Evolutionary conservation across 1,140 invertebrate genomes (phyloP), one percentile per base, ranked within the genome.

Genomic region (Drosophila biarmipes): DNA sequence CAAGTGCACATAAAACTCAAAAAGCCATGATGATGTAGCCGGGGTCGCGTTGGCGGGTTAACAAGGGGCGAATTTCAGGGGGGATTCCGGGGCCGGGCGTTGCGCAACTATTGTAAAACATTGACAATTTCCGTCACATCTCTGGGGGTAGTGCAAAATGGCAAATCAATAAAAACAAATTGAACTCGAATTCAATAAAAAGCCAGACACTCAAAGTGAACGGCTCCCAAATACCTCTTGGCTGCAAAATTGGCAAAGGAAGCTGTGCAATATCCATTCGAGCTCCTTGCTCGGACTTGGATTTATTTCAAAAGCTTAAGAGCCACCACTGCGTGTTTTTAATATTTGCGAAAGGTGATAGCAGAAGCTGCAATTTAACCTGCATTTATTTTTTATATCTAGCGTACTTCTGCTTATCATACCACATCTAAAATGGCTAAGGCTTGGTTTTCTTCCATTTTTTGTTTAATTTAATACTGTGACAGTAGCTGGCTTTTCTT

Each of bases 91-190:
- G 7, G 15, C 35, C 38, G 43, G 45, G 17, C 42, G 53, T 49
- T 53, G 78, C 43, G 52, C 77, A 89, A 89, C 85, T 90, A 90
- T 90, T 90, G 85, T 90, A 85, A 90, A 90, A 86, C 85, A 90
- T 90, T 90, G 85, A 90, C 85, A 90, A 90, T 90, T 90, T 90
- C 85, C 85, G 85, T 90, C 85, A 90, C 86, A 90, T 90, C 84
- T 87, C 84, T 80, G 66, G 78, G 64, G 78, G 73, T 73, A 86
- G 85, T 86, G 85, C 78, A 90, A 90, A 90, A 90, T 90, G 86
- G 85, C 85, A 81, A 90, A 90, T 90, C 86, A 90, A 90, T 90
- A 90, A 90, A 90, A 90, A 90, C 86, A 90, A 90, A 90, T 90
- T 90, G 86, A 90, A 90, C 86, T 90, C 68, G 85, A 90, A 90